Evolutionary conservation across 1,140 invertebrate genomes (phyloP).

Genomic region (Leptopilina boulardi): DNA sequence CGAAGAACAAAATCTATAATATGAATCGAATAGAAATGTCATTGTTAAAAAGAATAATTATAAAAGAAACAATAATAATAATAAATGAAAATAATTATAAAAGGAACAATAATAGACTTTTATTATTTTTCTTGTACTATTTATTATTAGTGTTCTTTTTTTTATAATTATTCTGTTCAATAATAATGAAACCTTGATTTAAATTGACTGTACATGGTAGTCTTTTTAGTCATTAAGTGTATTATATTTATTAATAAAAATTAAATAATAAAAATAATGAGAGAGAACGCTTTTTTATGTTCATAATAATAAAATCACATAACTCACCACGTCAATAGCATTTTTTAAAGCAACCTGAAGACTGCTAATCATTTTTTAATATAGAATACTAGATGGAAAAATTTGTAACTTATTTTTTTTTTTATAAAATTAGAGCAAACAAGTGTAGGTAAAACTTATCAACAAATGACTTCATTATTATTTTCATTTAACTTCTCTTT

Average conservation of each 20-base stretch:
- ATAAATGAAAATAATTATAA: too few species aligned
- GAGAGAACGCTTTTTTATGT: background rate
- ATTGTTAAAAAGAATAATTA: background rate
- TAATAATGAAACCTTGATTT: too few species aligned
- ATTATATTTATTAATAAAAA: background rate
- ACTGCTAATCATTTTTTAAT: conserved; percentile 72
- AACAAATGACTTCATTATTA: conserved; percentile 17
- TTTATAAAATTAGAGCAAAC: background rate
- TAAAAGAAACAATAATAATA: too few species aligned
- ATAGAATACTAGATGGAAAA: conserved; percentile 9
- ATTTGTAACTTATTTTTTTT: background rate
- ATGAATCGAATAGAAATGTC: background rate
- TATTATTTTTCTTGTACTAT: too few species aligned
- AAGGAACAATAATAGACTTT: too few species aligned
- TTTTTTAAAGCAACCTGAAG: conserved; percentile 75
- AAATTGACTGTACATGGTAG: too few species aligned
- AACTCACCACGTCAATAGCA: conserved; percentile 77
- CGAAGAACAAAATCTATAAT: background rate
- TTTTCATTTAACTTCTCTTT: background rate
- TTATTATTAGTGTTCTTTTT: too few species aligned
- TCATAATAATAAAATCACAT: conserved; percentile 31
- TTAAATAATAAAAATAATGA: background rate
- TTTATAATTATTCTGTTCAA: too few species aligned
- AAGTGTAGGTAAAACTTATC: conserved; percentile 3
- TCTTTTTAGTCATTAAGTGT: too few species aligned